phyloP scores from a whole-genome alignment of 2,797 vertebrate genomes.

The Helostoma temminkii region DNA sequence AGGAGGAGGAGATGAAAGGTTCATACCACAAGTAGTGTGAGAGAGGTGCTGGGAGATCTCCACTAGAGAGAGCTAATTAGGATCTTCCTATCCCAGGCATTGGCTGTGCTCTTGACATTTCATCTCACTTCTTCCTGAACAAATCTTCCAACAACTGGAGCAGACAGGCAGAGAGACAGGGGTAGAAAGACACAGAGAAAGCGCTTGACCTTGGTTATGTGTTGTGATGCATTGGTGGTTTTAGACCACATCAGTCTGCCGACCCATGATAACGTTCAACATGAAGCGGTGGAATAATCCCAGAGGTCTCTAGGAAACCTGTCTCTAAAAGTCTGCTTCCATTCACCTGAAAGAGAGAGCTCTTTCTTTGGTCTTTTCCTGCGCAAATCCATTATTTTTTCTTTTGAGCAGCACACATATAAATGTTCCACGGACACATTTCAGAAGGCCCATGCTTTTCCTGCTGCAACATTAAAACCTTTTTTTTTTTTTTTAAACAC shows the following conservation, averaged over 20 bases:
- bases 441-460: conserved; percentile 47
- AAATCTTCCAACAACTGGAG: conserved; percentile 61
- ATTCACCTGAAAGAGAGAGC: conserved; percentile 48
- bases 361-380: conserved; percentile 45
- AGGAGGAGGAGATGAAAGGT: conserved; percentile 76
- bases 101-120: conserved; percentile 81
- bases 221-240: conserved; percentile 68
- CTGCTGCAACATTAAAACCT: conserved; percentile 40
- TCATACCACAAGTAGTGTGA: conserved; percentile 51
- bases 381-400: conserved; percentile 59
- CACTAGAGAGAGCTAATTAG: conserved; percentile 80
- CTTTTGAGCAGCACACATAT: background rate
- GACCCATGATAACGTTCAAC: conserved; percentile 63
- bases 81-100: conserved; percentile 72
- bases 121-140: conserved; percentile 76
- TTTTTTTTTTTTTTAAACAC: no score
- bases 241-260: conserved; percentile 63
- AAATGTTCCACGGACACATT: conserved; percentile 40
- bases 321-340: conserved; percentile 38
- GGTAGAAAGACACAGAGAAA: conserved; percentile 30
- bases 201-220: conserved; percentile 73
- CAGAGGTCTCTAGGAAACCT: conserved; percentile 49
- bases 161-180: conserved; percentile 32
- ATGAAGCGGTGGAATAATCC: conserved; percentile 68
- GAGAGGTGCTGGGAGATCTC: conserved; percentile 68